Evolutionary conservation across 2,113 vertebrate genomes (phyloP).

Genomic region (Oxyruncus cristatus): DNA sequence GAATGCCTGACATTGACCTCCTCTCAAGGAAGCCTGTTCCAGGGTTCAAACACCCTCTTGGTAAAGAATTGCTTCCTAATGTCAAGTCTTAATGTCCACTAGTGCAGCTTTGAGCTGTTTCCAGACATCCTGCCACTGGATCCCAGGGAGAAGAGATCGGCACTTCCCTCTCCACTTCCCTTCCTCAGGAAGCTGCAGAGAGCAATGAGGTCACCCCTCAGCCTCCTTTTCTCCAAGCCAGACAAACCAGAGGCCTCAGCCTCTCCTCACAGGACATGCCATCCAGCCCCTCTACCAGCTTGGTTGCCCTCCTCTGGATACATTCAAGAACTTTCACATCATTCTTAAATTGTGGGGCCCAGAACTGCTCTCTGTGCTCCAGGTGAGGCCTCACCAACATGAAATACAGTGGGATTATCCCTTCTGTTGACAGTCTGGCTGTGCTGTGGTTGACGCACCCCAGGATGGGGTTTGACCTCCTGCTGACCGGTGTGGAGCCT

Average conservation of each 20-base stretch:
- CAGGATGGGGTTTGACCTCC: not conserved
- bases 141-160: not conserved
- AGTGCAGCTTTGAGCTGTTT: not conserved
- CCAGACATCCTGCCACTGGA: fast-evolving
- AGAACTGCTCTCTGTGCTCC: too few relatives aligned
- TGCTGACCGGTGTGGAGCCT: not conserved
- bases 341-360: not conserved
- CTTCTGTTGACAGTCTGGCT: not conserved
- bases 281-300: not conserved
- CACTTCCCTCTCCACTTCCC: not conserved
- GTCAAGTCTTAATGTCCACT: not conserved
- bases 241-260: not conserved
- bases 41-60: not conserved
- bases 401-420: fast-evolving
- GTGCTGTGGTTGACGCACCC: not conserved
- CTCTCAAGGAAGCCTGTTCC: not conserved
- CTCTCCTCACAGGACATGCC: fast-evolving
- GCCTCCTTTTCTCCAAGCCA: not conserved
- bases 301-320: not conserved
- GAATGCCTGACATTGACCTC: not conserved
- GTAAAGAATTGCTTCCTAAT: not conserved
- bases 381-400: fast-evolving
- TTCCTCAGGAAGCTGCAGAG: not conserved
- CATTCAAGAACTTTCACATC: not conserved
- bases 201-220: not conserved